Evolutionary conservation across 2,113 vertebrate species (phyloP), one percentile per base, ranked within the genome.

Genomic region (Amblyornis subalaris): DNA sequence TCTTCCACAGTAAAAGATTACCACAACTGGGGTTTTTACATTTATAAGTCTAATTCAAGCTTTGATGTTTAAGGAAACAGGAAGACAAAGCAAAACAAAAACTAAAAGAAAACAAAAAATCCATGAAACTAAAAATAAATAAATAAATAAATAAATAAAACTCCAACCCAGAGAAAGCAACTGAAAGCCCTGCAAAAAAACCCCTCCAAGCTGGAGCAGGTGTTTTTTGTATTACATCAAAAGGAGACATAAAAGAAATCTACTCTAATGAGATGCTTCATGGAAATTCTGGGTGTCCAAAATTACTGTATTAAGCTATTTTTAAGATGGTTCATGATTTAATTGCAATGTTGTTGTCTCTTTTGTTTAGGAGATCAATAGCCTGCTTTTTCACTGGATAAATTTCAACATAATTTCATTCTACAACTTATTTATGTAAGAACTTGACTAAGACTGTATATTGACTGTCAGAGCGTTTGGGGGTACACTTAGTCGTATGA

Each of bases 301-400:
- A 85, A 60, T 47, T 9, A 69, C 8, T 42, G 14, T 36, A 48
- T 71, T 77, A 50, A 62, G 51, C 29, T 51, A 1, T 69, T 77
- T 79, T 67, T 13, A 25, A 80, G 71, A 42, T 25, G 17, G 13
- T 58, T 94, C 8, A 31, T 40, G 2, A 29, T 74, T 61, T 47
- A 75, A 35, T 36, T 77, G 76, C 16, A 18, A 18, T 26, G 12
- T 57, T 1, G 0, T 38, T 0, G 0, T 16, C 54, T 50, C 9
- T 88, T 72, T 83, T 51, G 35, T 79, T 72, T 69, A 48, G 67
- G n/a, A 79, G 33, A 51, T 67, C 10, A 40, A 31, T 65, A 38
- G 17, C 26, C 45, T 86, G 58, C 62, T 65, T 90, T 86, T 73
- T 62, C 54, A 77, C 25, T 42, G 42, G 42, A 20, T 69, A 53